Percentiles rank a stretch among this genome's conserved stretches.
Evolutionary conservation across 2,888 invertebrate genomes (phyloP).

Genomic region (Quadroppia sp.): DNA sequence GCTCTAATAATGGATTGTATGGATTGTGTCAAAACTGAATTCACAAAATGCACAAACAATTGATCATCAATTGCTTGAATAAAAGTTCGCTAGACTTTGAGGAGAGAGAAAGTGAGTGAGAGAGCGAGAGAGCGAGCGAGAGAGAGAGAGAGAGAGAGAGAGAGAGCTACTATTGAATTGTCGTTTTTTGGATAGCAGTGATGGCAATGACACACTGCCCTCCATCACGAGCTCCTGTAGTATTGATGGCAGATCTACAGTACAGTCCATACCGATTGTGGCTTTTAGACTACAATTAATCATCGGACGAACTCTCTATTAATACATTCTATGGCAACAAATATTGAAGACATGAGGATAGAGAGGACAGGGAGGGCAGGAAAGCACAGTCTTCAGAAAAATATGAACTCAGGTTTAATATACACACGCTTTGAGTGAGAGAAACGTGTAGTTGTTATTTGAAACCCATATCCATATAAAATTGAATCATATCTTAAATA

Average conservation of each 20-base stretch:
- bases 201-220: constrained; percentile 39
- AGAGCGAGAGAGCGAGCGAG: not conserved
- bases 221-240: constrained; percentile 6
- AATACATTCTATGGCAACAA: not conserved
- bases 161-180: constrained; percentile 31
- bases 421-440: not conserved
- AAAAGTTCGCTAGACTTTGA: constrained; percentile 8
- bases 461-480: constrained; percentile 29
- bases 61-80: constrained; percentile 25
- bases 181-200: constrained; percentile 19
- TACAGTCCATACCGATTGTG: constrained; percentile 32
- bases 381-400: not conserved
- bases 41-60: constrained; percentile 35
- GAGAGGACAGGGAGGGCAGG: not conserved
- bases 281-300: constrained; percentile 38
- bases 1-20: constrained; percentile 33
- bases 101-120: no score
- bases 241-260: constrained; percentile 33
- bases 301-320: constrained; percentile 18
- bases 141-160: constrained; percentile 6
- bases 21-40: constrained; percentile 13
- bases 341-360: constrained; percentile 20
- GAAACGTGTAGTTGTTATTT: constrained; percentile 20
- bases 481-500: constrained; percentile 21
- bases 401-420: constrained; percentile 30